A percentile compares a stretch with the other conserved stretches of the same genome.
Conservation (phyloP, 2,888 invertebrate species). For the Andrena fulva region DNA sequence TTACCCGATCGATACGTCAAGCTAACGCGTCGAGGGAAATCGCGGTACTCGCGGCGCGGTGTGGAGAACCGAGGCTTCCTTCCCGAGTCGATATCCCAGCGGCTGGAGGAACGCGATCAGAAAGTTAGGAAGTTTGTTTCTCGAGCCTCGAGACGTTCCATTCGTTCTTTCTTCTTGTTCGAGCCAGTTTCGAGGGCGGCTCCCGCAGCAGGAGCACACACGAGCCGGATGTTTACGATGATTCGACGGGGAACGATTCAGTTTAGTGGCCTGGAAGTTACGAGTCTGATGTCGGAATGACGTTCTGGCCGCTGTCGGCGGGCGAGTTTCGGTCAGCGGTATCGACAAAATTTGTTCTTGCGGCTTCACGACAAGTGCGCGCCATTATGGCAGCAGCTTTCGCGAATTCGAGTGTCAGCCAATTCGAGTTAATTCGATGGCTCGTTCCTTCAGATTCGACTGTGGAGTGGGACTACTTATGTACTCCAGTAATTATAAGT, state of each 20-base stretch:
- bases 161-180: constrained; percentile 16
- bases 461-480: not conserved
- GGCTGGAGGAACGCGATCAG: not conserved
- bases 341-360: not conserved
- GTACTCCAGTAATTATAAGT: too few relatives aligned
- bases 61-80: not conserved
- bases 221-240: constrained; percentile 45
- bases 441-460: not conserved
- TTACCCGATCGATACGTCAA: constrained; percentile 27
- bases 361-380: not conserved
- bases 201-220: constrained; percentile 16
- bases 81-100: not conserved
- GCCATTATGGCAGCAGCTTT: not conserved
- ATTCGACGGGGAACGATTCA: constrained; percentile 17
- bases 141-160: not conserved
- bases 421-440: not conserved
- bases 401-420: not conserved
- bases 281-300: constrained; percentile 26
- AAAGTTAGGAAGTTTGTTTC: constrained; percentile 17
- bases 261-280: constrained; percentile 36
- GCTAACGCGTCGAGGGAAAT: constrained; percentile 6
- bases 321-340: constrained; percentile 18
- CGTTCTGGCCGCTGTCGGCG: constrained; percentile 8
- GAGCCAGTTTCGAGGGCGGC: constrained; percentile 20
- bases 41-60: not conserved